These are phyloP conservation scores for Dipodomys stephensi DNA, from an alignment of 2,113 vertebrate species.

Conservation along the genomic window DNA sequence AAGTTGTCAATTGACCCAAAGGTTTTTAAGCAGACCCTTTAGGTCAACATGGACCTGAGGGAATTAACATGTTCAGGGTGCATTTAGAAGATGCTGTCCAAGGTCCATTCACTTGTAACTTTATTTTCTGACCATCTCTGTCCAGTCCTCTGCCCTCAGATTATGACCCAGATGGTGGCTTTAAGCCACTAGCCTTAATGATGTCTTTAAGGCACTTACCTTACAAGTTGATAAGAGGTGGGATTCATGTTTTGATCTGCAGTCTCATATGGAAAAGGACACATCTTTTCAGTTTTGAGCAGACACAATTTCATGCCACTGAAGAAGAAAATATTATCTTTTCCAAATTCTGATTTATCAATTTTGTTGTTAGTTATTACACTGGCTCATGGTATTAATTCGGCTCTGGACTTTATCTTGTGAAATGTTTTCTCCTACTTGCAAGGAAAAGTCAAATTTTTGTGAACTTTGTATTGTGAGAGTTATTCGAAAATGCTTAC, in stretches of 20 bases:
- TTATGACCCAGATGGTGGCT: background rate
- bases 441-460: slow-evolving; percentile 30
- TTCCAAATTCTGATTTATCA: background rate
- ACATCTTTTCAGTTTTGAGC: slow-evolving; percentile 14
- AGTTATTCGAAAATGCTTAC: slow-evolving; percentile 57
- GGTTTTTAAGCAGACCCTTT: background rate
- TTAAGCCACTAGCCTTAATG: background rate
- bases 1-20: slow-evolving; percentile 22
- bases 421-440: background rate
- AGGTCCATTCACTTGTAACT: background rate
- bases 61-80: background rate
- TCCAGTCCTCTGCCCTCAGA: background rate
- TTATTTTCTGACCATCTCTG: background rate
- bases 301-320: background rate
- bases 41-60: background rate
- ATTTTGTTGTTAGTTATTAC: background rate
- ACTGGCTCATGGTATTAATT: background rate
- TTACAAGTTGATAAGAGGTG: background rate
- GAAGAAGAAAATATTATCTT: background rate
- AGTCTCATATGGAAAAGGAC: slow-evolving; percentile 19
- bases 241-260: background rate
- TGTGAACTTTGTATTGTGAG: background rate
- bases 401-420: background rate
- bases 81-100: background rate
- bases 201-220: background rate